Evolutionary conservation across 2,888 invertebrate genomes (phyloP).

Genomic region (Buathra laborator): DNA sequence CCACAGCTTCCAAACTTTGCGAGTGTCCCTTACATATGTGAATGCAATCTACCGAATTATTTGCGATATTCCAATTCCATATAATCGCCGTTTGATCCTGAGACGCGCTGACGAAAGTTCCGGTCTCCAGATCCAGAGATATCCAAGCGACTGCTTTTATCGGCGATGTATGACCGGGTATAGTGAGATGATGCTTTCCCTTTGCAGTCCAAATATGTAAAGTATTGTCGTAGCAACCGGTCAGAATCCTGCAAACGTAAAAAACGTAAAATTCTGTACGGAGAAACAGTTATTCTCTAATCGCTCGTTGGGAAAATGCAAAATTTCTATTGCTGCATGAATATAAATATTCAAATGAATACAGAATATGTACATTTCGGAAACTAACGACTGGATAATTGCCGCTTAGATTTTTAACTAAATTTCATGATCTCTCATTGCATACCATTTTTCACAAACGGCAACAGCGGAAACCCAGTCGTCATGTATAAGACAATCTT

Average conservation of each 20-base stretch:
- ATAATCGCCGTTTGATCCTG: constrained; percentile 96
- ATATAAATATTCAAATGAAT: too few relatives aligned
- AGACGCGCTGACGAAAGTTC: constrained; percentile 92
- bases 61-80: constrained; percentile 94
- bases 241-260: constrained; percentile 90
- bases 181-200: constrained; percentile 93
- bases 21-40: constrained; percentile 96
- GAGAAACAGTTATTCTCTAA: background rate
- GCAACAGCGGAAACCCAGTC: constrained; percentile 98
- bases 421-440: background rate
- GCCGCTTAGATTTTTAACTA: too few relatives aligned
- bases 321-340: too few relatives aligned
- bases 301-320: too few relatives aligned
- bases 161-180: constrained; percentile 94
- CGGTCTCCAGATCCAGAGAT: constrained; percentile 88
- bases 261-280: background rate
- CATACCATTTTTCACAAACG: constrained; percentile 89
- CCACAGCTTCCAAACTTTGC: constrained; percentile 95
- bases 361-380: too few relatives aligned
- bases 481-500: constrained; percentile 96
- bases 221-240: constrained; percentile 97
- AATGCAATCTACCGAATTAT: constrained; percentile 92
- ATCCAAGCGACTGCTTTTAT: constrained; percentile 97
- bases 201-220: constrained; percentile 95
- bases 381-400: too few relatives aligned